Evolutionary conservation across 1,140 invertebrate genomes (phyloP).

Genomic region (Anadara kagoshimensis): DNA sequence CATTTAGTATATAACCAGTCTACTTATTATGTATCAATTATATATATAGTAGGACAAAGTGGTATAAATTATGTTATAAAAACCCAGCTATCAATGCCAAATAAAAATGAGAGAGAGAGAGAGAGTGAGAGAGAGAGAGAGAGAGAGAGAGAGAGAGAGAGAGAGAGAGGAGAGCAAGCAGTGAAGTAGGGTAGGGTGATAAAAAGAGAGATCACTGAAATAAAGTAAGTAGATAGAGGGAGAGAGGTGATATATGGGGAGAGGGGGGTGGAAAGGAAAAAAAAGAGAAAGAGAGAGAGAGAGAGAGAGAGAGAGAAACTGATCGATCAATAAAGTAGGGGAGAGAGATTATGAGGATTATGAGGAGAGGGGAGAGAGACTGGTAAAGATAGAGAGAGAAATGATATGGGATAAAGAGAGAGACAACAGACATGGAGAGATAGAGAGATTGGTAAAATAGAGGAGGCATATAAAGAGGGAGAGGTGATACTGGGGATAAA

Average conservation of each 20-base stretch:
- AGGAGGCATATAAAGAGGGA: too few relatives aligned
- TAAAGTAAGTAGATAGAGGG: background rate
- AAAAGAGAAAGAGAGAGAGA: background rate
- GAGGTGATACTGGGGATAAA: too few relatives aligned
- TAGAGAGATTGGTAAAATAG: too few relatives aligned
- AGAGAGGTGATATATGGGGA: background rate
- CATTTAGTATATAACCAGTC: too few relatives aligned
- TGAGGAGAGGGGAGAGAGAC: background rate
- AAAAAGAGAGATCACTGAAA: too few relatives aligned
- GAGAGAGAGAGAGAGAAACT: background rate
- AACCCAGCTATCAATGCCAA: background rate
- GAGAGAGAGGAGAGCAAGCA: background rate
- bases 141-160: background rate
- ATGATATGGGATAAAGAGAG: background rate
- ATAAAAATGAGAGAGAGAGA: constrained; percentile 1
- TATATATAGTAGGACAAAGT: too few relatives aligned
- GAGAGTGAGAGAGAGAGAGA: background rate
- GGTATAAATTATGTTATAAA: too few relatives aligned
- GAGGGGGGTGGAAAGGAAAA: background rate
- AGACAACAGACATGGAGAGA: background rate
- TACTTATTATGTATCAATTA: too few relatives aligned
- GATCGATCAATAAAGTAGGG: background rate
- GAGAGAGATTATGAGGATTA: background rate
- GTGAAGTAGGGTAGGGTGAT: background rate
- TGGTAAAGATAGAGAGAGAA: background rate